Evolutionary conservation across 1,140 invertebrate species (phyloP).

Genomic region (Diachasma alloeum): DNA sequence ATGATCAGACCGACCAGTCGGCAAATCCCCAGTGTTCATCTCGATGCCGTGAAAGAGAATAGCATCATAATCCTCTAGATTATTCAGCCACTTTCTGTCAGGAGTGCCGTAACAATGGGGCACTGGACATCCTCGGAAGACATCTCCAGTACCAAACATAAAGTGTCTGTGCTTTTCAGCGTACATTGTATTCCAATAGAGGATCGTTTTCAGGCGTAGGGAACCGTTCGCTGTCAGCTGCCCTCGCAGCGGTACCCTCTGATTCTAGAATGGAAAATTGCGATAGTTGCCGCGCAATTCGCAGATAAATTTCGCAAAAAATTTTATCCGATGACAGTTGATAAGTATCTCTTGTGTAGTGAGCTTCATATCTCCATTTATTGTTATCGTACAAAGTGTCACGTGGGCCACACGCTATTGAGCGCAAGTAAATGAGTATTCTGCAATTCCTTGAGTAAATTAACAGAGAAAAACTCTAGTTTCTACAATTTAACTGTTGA

Average conservation of each 20-base stretch:
- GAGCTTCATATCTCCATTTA: too few species aligned
- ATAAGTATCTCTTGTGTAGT: too few species aligned
- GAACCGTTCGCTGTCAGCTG: too few species aligned
- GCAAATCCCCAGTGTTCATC: constrained; percentile 11
- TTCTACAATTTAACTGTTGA: too few species aligned
- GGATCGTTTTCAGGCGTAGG: constrained; percentile 10
- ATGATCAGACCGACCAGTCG: background rate
- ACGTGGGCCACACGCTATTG: too few species aligned
- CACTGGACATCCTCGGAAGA: constrained; percentile 14
- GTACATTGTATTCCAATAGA: constrained; percentile 24
- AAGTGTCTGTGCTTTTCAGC: constrained; percentile 9
- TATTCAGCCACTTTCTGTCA: background rate
- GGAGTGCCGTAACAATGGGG: constrained; percentile 13
- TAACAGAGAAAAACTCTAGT: too few species aligned
- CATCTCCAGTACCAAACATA: constrained; percentile 16
- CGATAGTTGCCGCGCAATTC: background rate
- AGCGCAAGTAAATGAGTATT: too few species aligned
- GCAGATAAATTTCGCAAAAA: too few species aligned
- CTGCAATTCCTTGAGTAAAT: too few species aligned
- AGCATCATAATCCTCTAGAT: constrained; percentile 12
- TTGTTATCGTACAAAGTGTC: too few species aligned
- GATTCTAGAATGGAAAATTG: background rate
- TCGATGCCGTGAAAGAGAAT: constrained; percentile 26
- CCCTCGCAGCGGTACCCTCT: too few species aligned
- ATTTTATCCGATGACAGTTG: too few species aligned